Percentiles rank a stretch among this genome's conserved stretches.
Evolutionary conservation across 2,888 invertebrate species (phyloP).

Genomic region (Thumatha senex): DNA sequence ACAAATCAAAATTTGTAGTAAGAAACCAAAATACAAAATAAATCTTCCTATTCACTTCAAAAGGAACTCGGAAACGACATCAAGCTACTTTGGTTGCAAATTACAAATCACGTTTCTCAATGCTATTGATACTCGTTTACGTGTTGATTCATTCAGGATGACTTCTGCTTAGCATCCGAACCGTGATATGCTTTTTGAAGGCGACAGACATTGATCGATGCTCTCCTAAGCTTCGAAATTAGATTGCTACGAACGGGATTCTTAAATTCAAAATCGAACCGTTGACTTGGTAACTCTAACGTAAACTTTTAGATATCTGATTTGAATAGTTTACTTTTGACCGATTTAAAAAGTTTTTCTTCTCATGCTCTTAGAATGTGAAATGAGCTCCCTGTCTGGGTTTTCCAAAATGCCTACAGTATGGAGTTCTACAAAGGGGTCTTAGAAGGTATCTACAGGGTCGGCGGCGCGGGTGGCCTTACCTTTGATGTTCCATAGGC

Average conservation of each 20-base stretch:
- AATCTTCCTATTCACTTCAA: constrained; percentile 11
- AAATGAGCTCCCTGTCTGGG: too few species aligned
- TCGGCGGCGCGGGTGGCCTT: too few species aligned
- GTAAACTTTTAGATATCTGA: too few species aligned
- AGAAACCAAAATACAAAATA: constrained; percentile 5
- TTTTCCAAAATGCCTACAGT: too few species aligned
- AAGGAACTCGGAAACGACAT: constrained; percentile 6
- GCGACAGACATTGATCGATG: constrained; percentile 67
- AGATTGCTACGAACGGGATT: constrained; percentile 40
- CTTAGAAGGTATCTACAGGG: too few species aligned
- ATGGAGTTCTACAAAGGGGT: too few species aligned
- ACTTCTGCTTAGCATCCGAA: constrained; percentile 52
- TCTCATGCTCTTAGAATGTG: too few species aligned
- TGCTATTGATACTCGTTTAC: constrained; percentile 49
- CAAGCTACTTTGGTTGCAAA: constrained; percentile 18
- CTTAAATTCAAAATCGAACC: too few species aligned
- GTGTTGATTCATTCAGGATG: constrained; percentile 53
- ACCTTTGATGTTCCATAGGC: too few species aligned
- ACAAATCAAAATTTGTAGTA: not conserved
- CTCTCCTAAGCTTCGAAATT: constrained; percentile 36
- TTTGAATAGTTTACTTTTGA: constrained; percentile 15
- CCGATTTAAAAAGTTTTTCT: too few species aligned
- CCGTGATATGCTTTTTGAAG: constrained; percentile 53
- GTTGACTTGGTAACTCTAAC: constrained; percentile 13
- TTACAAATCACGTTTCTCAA: constrained; percentile 44